A percentile compares a stretch with the other conserved stretches of the same genome.
phyloP scores from a whole-genome alignment of 2,888 invertebrate species.

The Mythimna pallens region DNA sequence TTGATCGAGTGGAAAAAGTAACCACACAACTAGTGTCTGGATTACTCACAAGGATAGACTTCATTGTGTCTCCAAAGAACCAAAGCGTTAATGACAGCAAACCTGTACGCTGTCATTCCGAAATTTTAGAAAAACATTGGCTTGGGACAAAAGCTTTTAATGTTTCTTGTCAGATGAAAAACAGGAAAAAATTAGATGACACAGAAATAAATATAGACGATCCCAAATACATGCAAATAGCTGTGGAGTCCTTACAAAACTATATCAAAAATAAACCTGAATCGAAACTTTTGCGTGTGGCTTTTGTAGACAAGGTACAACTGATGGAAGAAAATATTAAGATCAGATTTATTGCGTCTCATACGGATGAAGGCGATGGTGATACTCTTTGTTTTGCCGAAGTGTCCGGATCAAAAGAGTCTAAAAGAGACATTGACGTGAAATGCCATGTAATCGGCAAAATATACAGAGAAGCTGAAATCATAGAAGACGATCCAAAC shows the following conservation, averaged over 20 bases:
- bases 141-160: constrained; percentile 45
- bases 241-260: constrained; percentile 69
- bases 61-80: constrained; percentile 32
- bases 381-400: constrained; percentile 54
- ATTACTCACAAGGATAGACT: constrained; percentile 53
- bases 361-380: constrained; percentile 39
- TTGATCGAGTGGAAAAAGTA: constrained; percentile 59
- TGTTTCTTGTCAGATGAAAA: constrained; percentile 40
- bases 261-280: constrained; percentile 60
- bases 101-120: constrained; percentile 57
- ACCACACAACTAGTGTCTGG: constrained; percentile 66
- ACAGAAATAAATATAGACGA: constrained; percentile 7
- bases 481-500: constrained; percentile 41
- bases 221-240: constrained; percentile 56
- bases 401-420: constrained; percentile 4
- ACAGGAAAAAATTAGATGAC: not conserved
- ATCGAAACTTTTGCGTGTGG: constrained; percentile 45
- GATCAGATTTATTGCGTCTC: constrained; percentile 47
- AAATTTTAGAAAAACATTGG: constrained; percentile 71
- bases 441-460: constrained; percentile 43
- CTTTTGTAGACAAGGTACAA: constrained; percentile 50
- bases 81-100: constrained; percentile 11
- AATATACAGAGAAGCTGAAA: constrained; percentile 22
- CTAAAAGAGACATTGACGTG: constrained; percentile 33
- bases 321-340: not conserved